Evolutionary conservation across 2,113 vertebrate species (phyloP), one percentile per base, ranked within the genome.

Genomic region (Sceloporus tristichus): DNA sequence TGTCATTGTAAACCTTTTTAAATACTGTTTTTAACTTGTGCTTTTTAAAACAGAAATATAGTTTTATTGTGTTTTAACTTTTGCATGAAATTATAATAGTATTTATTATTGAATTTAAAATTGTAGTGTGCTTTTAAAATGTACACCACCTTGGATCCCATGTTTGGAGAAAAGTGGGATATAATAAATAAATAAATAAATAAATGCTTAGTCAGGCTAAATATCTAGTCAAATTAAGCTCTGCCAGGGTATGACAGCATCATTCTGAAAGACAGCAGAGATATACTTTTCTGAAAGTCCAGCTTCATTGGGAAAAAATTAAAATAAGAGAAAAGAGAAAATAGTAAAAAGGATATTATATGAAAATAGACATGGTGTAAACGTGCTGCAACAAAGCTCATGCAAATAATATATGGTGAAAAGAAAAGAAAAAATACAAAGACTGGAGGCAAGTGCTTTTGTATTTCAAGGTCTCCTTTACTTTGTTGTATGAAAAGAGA

Each of bases 281-380:
- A 9, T 0, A 14, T 29, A 56, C 18, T 62, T 27, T 27, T 54
- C 71, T 76, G 40, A 88, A 82, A 5, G 3, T 79, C 87, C 56
- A 88, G 2, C 2, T 88, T 89, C 85, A 9, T 70, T 59, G 92
- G 53, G 71, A 3, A 78, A 85, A 38, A 84, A n/a, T n/a, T 48
- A 2, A 70, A 84, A 87, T 70, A 82, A 48, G 86, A 93, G 84
- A 4, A 85, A 87, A 86, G 16, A 77, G 2, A 16, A 86, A 91
- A 59, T 54, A 74, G 74, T 82, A 18, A 56, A 27, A 91, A 92
- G 90, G 9, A 14, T 4, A 53, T 66, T 53, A 84, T 85, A 21
- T 77, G 91, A 66, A 92, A 90, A 66, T 1, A 91, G 25, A 74
- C 38, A 2, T 40, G 9, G 79, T 77, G 74, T 38, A 89, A 89